Evolutionary conservation across 2,797 vertebrate genomes (phyloP).

Genomic region (Galaxias olidus): DNA sequence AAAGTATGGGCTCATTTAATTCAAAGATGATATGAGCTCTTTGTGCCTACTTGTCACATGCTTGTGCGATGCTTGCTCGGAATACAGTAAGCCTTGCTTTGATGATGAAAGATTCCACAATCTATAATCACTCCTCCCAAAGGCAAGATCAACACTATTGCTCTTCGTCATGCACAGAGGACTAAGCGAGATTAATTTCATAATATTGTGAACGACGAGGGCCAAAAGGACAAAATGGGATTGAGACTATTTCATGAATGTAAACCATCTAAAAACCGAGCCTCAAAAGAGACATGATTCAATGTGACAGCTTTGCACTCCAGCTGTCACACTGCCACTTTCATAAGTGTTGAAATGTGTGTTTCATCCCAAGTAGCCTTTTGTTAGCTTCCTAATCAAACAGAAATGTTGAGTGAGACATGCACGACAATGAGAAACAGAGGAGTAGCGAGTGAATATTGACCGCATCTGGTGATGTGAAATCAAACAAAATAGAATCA

Average conservation of each 20-base stretch:
- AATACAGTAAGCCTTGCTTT: conserved; percentile 47
- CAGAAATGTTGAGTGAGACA: conserved; percentile 9
- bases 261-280: conserved; percentile 49
- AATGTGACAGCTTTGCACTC: conserved; percentile 50
- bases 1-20: neutral
- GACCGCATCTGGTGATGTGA: neutral
- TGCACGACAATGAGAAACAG: neutral
- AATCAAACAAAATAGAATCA: too few species aligned
- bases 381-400: conserved; percentile 21
- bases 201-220: conserved; percentile 66
- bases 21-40: conserved; percentile 30
- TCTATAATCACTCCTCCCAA: conserved; percentile 59
- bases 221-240: conserved; percentile 63
- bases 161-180: conserved; percentile 49
- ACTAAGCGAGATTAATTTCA: conserved; percentile 63
- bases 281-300: conserved; percentile 63
- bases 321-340: conserved; percentile 43
- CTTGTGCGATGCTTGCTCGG: conserved; percentile 30
- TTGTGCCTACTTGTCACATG: conserved; percentile 33
- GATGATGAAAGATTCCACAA: conserved; percentile 58
- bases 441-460: conserved; percentile 17
- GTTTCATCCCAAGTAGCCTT: conserved; percentile 39
- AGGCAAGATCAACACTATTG: conserved; percentile 52
- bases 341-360: conserved; percentile 38
- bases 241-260: conserved; percentile 44